Conservation (phyloP, 2,113 vertebrate species). For the Aleadryas rufinucha region DNA sequence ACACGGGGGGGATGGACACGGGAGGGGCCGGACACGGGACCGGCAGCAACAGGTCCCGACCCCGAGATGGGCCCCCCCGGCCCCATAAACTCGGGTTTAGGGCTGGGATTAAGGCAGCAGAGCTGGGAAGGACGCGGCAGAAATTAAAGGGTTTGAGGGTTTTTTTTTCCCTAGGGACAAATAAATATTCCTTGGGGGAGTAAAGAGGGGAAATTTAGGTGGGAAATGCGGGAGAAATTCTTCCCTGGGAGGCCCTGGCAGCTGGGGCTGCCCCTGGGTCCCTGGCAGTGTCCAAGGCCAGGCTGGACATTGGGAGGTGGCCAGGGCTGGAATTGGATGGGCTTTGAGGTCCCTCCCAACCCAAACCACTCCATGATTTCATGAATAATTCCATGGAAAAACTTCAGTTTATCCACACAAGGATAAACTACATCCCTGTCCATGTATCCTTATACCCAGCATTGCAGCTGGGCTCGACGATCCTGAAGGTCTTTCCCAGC, state of each 20-base stretch:
- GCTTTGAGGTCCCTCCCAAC: neutral
- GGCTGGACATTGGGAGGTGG: neutral
- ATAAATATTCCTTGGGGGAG: too few species aligned
- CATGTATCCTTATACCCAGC: too few species aligned
- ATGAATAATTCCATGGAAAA: neutral
- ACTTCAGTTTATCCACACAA: neutral
- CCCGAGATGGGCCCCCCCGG: neutral
- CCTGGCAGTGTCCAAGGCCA: neutral
- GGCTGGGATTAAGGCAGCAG: neutral
- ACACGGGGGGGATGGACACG: too few species aligned
- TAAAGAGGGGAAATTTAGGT: neutral
- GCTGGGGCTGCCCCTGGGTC: neutral
- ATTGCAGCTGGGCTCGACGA: accelerated
- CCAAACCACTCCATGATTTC: neutral
- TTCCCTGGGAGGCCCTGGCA: neutral
- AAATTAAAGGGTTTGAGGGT: too few species aligned
- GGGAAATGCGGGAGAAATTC: neutral
- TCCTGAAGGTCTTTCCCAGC: neutral
- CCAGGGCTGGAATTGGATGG: neutral
- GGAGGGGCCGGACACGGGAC: neutral
- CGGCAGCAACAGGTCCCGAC: conserved; percentile 60
- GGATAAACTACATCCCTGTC: neutral
- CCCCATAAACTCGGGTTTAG: accelerated
- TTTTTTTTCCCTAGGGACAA: neutral
- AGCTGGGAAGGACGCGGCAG: neutral